These are phyloP conservation scores for Diarsia rubi DNA, from an alignment of 2,888 invertebrate genomes.

Conservation along the genomic window DNA sequence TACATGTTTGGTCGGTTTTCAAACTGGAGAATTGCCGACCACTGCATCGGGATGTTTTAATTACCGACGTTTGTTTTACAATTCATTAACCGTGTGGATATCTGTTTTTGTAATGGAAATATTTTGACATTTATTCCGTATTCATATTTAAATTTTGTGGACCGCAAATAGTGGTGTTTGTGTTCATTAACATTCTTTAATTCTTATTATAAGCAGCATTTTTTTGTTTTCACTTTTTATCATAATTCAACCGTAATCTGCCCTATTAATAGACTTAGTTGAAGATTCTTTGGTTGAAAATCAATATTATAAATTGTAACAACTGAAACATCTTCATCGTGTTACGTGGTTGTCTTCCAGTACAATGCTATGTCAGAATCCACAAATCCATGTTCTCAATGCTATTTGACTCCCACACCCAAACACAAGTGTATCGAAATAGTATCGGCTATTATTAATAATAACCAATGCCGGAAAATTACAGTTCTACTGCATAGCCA, in stretches of 20 bases:
- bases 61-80: conserved; percentile 74
- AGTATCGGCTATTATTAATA: conserved; percentile 41
- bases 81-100: conserved; percentile 67
- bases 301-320: conserved; percentile 2
- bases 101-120: conserved; percentile 50
- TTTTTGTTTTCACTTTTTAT: neutral
- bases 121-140: conserved; percentile 55
- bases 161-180: conserved; percentile 9
- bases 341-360: conserved; percentile 12
- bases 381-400: conserved; percentile 12
- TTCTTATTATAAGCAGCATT: neutral
- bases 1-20: conserved; percentile 78
- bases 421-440: conserved; percentile 21
- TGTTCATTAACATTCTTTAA: conserved; percentile 15
- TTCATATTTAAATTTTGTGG: conserved; percentile 42
- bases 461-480: conserved; percentile 54
- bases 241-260: neutral
- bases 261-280: neutral
- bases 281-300: neutral
- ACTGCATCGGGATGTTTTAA: conserved; percentile 77
- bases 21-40: conserved; percentile 69
- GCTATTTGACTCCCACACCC: conserved; percentile 17
- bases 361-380: neutral
- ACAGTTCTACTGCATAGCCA: conserved; percentile 71
- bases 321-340: conserved; percentile 9